Base-by-base conservation (phyloP, 2,797 vertebrate genomes). In the Betta splendens region DNA sequence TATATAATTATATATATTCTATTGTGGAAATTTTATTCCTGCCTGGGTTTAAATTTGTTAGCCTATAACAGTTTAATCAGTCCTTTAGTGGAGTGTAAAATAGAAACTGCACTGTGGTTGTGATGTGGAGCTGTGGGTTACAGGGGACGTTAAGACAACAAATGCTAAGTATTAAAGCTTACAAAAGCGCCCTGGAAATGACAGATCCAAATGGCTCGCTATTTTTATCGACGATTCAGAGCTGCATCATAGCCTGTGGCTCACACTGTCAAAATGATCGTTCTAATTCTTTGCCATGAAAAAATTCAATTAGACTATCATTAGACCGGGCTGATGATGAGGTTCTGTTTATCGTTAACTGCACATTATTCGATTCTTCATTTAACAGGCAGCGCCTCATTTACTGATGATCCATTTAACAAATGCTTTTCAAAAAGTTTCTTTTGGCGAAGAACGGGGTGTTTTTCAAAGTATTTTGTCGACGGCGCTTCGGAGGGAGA, bases 341-440 rank as follows among this genome's bases (percentile, higher is more conserved):
- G 83, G 79, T 87, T 87, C 79, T 89, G 89, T 88, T 88, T 89
- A 87, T 90, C 87, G 83, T 89, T 90, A 89, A 87, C 87, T 87
- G 84, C 87, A 87, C 89, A 87, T 88, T 84, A 90, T 89, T 89
- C 77, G 86, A 89, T 90, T 89, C 85, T 87, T 88, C 89, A 90
- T 90, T 90, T 89, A 90, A 87, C 85, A 90, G 86, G 87, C 85
- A 85, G 87, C 89, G 89, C 87, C 86, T 90, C 89, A 90, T 90
- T 90, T 88, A 72, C 89, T 87, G 83, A 87, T 83, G 86, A 88
- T 84, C 87, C 87, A 88, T 87, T 89, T 88, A 86, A 85, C 82
- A 87, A 89, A 88, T 86, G 81, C 71, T 65, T 80, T 77, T 78
- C 64, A 22, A 56, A 84, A 90, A 85, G 51, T 86, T 90, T 87